Conservation (phyloP, 2,113 vertebrate genomes). For the Manacus vitellinus region DNA sequence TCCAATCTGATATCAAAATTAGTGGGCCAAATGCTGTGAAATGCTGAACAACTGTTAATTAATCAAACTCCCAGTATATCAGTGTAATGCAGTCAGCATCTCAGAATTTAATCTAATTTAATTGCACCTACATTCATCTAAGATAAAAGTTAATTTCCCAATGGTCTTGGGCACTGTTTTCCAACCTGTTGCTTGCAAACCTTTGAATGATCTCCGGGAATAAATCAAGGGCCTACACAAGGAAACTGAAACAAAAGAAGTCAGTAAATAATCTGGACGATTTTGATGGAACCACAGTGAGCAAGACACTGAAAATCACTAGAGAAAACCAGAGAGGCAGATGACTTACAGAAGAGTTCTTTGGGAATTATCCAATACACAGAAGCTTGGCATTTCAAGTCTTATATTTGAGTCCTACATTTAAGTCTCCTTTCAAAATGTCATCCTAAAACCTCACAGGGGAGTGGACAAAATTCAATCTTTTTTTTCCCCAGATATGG, state of each 20-base stretch:
- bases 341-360: neutral
- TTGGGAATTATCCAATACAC: neutral
- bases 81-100: constrained; percentile 13
- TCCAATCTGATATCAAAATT: constrained; percentile 2
- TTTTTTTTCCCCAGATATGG: neutral
- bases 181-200: neutral
- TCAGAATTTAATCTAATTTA: constrained; percentile 40
- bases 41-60: constrained; percentile 33
- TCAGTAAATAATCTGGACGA: neutral
- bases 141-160: constrained; percentile 53
- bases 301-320: neutral
- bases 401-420: neutral
- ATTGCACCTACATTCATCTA: neutral
- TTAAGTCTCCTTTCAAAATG: constrained; percentile 13
- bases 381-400: neutral
- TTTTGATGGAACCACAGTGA: neutral
- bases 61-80: constrained; percentile 13
- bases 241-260: neutral
- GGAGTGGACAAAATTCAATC: neutral
- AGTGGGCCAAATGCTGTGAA: constrained; percentile 17
- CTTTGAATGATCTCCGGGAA: neutral
- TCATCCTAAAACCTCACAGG: neutral
- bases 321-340: neutral
- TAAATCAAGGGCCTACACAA: neutral
- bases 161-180: neutral